Evolutionary conservation across 2,797 vertebrate genomes (phyloP).

Genomic region (Anguilla pacifica): DNA sequence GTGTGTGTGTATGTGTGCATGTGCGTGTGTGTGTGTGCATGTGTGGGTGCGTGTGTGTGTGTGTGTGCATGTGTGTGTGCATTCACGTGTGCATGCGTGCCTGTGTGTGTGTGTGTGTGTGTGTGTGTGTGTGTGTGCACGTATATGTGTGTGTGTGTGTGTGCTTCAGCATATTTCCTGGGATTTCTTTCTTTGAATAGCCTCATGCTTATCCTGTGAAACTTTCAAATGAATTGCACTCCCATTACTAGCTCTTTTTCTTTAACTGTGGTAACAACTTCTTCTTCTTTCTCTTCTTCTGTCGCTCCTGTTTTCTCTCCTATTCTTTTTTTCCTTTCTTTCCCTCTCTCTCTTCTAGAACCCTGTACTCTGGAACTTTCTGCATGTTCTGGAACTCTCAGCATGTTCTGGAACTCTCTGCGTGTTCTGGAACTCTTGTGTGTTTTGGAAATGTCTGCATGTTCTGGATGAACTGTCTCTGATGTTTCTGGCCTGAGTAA

Average conservation of each 20-base stretch:
- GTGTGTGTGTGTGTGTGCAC: background rate
- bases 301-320: conserved; percentile 27
- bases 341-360: conserved; percentile 43
- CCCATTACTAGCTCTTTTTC: background rate
- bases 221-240: background rate
- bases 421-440: conserved; percentile 37
- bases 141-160: background rate
- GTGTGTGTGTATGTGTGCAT: no score
- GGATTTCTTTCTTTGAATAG: conserved; percentile 4
- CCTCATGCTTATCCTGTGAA: background rate
- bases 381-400: background rate
- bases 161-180: background rate
- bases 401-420: background rate
- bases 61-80: background rate
- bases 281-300: background rate
- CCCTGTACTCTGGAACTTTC: background rate
- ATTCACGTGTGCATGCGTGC: background rate
- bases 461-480: conserved; percentile 33
- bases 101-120: background rate
- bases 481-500: conserved; percentile 59
- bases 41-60: background rate
- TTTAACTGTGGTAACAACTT: conserved; percentile 4
- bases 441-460: conserved; percentile 30
- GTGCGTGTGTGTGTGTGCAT: background rate
- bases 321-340: conserved; percentile 58